phyloP scores from a whole-genome alignment of 2,113 vertebrate genomes.

The Bujurquina vittata region DNA sequence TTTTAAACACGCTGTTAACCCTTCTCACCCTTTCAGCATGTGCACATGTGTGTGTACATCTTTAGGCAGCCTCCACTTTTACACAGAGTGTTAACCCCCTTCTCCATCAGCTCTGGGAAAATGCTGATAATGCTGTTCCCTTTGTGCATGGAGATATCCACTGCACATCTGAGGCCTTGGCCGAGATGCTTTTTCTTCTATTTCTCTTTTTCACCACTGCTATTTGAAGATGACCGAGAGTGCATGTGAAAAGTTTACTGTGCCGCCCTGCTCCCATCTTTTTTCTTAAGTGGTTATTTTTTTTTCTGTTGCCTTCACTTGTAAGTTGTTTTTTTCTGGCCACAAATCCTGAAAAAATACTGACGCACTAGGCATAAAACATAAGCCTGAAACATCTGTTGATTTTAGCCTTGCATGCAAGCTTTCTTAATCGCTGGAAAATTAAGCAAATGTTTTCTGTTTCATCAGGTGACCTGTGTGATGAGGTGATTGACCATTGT shows the following conservation, averaged over 20 bases:
- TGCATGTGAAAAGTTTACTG: constrained; percentile 33
- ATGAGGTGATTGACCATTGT: constrained; percentile 91
- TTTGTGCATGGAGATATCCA: not conserved
- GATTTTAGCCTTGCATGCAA: not conserved
- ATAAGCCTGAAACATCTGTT: not conserved
- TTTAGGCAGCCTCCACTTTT: not conserved
- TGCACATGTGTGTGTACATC: not conserved
- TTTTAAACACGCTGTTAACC: constrained; percentile 45
- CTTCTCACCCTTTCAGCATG: constrained; percentile 6
- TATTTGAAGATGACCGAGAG: constrained; percentile 21
- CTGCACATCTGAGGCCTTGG: constrained; percentile 22
- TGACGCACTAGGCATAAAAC: not conserved
- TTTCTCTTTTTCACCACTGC: not conserved
- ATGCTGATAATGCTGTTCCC: constrained; percentile 37
- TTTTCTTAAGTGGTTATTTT: not conserved
- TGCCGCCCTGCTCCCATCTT: not conserved
- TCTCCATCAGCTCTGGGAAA: constrained; percentile 42
- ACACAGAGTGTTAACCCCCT: constrained; percentile 23
- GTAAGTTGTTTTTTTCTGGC: not conserved
- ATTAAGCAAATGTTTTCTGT: not conserved
- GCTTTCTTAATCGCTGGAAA: not conserved
- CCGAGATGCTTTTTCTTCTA: not conserved
- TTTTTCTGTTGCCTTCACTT: not conserved
- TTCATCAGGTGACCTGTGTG: constrained; percentile 90
- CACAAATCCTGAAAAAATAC: constrained; percentile 1